Evolutionary conservation across 2,888 invertebrate species (phyloP).

Genomic region (Ochropacha duplaris): DNA sequence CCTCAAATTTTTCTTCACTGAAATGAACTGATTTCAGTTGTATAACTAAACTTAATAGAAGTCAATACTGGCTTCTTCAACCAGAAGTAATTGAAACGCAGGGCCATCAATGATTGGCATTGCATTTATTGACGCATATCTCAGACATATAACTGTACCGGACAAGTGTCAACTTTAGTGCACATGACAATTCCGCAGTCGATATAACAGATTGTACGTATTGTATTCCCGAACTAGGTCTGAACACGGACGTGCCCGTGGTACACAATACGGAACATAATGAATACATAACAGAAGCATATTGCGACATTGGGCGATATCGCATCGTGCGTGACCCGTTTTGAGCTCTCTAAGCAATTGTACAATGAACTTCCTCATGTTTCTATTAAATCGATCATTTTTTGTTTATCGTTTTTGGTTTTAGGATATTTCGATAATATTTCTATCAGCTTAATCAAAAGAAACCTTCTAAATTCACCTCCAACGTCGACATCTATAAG

Average conservation of each 20-base stretch:
- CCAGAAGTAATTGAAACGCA: not conserved
- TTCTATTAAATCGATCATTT: not conserved
- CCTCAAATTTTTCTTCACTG: not conserved
- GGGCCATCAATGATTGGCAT: not conserved
- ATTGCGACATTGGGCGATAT: not conserved
- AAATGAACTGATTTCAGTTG: not conserved
- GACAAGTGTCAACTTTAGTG: not conserved
- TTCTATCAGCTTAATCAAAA: not conserved
- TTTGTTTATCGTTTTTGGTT: not conserved
- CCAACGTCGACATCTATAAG: not conserved
- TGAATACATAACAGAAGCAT: not conserved
- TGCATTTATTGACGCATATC: not conserved
- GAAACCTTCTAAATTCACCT: not conserved
- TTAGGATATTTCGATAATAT: not conserved
- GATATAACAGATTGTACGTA: not conserved
- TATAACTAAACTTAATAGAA: not conserved
- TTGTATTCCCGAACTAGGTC: not conserved
- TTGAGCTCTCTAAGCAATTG: not conserved
- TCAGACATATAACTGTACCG: not conserved
- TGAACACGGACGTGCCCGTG: not conserved
- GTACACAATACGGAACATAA: not conserved
- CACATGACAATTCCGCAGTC: not conserved
- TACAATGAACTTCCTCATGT: constrained; percentile 1
- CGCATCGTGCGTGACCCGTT: not conserved
- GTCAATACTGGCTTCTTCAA: not conserved